phyloP scores from a whole-genome alignment of 2,797 vertebrate species.

The Hirundo rustica region DNA sequence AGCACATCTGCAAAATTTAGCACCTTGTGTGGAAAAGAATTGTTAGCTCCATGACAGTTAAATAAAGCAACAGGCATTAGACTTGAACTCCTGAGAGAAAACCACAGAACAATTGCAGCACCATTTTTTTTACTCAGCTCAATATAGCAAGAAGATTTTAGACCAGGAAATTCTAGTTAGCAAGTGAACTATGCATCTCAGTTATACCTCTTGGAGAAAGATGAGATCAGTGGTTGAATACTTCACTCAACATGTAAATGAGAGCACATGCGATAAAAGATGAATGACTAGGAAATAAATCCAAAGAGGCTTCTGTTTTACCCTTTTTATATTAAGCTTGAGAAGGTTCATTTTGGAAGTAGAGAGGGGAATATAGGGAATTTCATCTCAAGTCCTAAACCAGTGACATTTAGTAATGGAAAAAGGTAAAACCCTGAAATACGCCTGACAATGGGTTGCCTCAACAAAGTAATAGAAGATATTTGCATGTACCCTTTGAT shows the following conservation, averaged over 20 bases:
- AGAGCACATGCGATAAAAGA: neutral
- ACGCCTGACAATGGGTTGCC: neutral
- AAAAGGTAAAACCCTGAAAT: neutral
- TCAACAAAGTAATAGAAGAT: neutral
- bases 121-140: neutral
- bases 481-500: neutral
- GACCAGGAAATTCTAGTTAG: neutral
- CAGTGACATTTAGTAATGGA: neutral
- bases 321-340: neutral
- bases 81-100: neutral
- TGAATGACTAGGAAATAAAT: neutral
- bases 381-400: neutral
- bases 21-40: neutral
- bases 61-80: neutral
- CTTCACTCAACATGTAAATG: neutral
- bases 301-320: neutral
- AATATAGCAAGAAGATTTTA: neutral
- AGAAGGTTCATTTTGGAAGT: neutral
- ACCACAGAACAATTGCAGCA: neutral
- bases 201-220: neutral
- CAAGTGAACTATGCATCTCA: neutral
- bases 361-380: neutral
- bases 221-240: neutral
- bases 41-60: neutral
- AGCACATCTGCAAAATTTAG: neutral